phyloP scores from a whole-genome alignment of 2,888 invertebrate genomes.

The Caenorhabditis doughertyi region DNA sequence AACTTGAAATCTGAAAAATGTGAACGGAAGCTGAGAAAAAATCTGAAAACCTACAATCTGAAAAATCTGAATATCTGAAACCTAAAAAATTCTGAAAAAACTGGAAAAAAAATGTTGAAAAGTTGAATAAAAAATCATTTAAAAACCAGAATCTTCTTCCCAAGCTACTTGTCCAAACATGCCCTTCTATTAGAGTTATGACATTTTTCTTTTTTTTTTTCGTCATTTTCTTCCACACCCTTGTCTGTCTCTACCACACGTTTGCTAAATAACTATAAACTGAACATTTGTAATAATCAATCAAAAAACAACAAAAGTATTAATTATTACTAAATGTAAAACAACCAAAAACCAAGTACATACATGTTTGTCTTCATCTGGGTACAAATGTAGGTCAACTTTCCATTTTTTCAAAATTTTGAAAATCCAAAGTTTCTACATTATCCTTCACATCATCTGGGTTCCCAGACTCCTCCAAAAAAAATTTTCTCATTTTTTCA shows the following conservation, averaged over 20 bases:
- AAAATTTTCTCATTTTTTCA: background rate
- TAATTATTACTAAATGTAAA: background rate
- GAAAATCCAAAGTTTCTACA: background rate
- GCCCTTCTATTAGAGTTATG: too few relatives aligned
- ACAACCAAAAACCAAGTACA: slow-evolving; percentile 1
- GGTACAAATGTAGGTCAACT: background rate
- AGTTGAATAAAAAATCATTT: background rate
- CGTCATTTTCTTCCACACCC: too few relatives aligned
- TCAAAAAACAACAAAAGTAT: too few relatives aligned
- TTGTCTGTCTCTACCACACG: too few relatives aligned
- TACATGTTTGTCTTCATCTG: background rate
- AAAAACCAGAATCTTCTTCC: too few relatives aligned
- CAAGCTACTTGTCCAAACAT: too few relatives aligned
- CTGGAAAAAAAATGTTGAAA: background rate
- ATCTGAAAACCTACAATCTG: background rate
- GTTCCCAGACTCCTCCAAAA: background rate
- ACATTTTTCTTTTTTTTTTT: too few relatives aligned
- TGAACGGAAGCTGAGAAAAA: background rate
- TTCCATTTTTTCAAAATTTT: background rate
- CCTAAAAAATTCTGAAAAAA: background rate
- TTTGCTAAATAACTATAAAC: background rate
- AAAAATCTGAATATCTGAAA: background rate
- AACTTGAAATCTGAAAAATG: too few relatives aligned
- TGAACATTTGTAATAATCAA: background rate
- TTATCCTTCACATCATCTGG: too few relatives aligned